These are phyloP conservation scores for Drosophila repletoides DNA, from an alignment of 1,140 invertebrate genomes.

Conservation along the genomic window DNA sequence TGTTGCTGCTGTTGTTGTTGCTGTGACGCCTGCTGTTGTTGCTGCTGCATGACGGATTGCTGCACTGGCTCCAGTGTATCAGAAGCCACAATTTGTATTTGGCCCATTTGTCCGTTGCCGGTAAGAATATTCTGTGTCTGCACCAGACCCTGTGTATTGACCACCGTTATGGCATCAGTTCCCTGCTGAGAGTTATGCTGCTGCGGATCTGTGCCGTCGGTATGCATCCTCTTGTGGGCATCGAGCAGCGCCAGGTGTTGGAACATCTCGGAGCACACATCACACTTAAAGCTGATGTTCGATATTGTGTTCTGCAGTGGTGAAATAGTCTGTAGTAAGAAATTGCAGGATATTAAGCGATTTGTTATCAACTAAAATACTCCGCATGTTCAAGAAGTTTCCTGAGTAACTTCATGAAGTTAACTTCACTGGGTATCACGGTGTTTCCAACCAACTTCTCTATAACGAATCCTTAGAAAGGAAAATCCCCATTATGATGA, in stretches of 20 bases:
- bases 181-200: slow-evolving; percentile 63
- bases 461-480: no score
- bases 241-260: slow-evolving; percentile 89
- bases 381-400: no score
- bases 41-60: slow-evolving; percentile 71
- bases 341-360: neutral
- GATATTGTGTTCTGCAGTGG: slow-evolving; percentile 86
- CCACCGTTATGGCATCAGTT: slow-evolving; percentile 62
- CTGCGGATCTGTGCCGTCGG: slow-evolving; percentile 82
- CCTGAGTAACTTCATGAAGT: no score
- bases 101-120: slow-evolving; percentile 82
- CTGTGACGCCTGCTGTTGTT: slow-evolving; percentile 63
- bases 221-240: slow-evolving; percentile 91
- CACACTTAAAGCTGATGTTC: slow-evolving; percentile 92
- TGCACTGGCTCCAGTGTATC: slow-evolving; percentile 83
- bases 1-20: slow-evolving; percentile 67
- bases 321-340: neutral
- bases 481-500: no score
- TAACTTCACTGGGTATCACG: no score
- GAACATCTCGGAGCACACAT: slow-evolving; percentile 92
- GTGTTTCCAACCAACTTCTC: no score
- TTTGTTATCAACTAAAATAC: no score
- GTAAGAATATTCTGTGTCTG: slow-evolving; percentile 83
- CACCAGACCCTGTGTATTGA: slow-evolving; percentile 82
- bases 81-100: slow-evolving; percentile 86